Base-by-base conservation (phyloP, 2,113 vertebrate species). In the Bostrychus sinensis region DNA sequence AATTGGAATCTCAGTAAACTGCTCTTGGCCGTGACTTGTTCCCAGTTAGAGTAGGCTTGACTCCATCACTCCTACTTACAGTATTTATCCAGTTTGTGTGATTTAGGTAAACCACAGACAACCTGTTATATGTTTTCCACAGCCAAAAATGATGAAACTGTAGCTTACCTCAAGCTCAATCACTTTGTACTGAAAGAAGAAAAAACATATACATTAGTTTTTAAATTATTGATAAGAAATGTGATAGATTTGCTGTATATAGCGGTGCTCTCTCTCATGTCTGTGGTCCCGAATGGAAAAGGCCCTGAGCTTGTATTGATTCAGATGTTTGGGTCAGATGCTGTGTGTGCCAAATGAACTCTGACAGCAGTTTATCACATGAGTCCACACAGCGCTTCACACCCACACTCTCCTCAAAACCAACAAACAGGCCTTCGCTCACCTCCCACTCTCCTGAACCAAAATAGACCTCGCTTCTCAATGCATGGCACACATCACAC, bases 161-260 rank as follows among this genome's bases (percentile, higher is more conserved):
- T 34, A 2, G 53, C 80, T 90, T 84, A 92, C 92, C 90, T 81
- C 62, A 7, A 93, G 53, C 12, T 82, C 87, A 57, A 93, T 86
- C 22, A 85, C 53, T 37, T 43, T 70, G 70, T 88, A 92, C 92
- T 93, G 82, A 81, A 87, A 67, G 50, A 63, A 70, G 50, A 37
- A 69, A 67, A n/a, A 69, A 54, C 12, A 43, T 4, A 65, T 54
- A 17, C 43, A 50, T 14, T 65, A 38, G 17, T 1, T 34, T 17
- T 1, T 13, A 11, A 20, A 5, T 32, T 34, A 55, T 36, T 13
- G 30, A 55, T 19, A 36, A n/a, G 28, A 36, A 28, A 19, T 46
- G 4, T 23, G 11, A 46, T 46, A 39, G 37, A 1, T 68, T 32
- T 2, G 12, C 34, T 12, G 28, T 51, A n/a, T 13, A 8, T 63